Conservation (phyloP, 2,113 vertebrate species). For the Porphyrio hochstetteri region DNA sequence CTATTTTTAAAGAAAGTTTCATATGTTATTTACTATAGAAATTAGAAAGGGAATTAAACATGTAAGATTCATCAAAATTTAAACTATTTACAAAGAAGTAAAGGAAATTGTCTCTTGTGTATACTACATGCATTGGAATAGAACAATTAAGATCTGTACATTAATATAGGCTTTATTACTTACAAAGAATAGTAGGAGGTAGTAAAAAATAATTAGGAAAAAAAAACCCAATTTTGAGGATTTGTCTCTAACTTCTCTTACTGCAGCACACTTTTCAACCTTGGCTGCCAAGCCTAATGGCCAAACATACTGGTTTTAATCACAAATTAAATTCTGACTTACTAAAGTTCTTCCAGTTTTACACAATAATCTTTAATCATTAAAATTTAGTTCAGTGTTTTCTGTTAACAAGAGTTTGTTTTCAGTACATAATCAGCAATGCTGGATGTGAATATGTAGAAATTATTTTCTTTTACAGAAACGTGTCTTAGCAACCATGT, state of each 20-base stretch:
- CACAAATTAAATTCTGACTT: slow-evolving; percentile 30
- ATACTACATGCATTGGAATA: not conserved
- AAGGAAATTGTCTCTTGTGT: not conserved
- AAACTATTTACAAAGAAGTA: not conserved
- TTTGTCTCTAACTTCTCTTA: not conserved
- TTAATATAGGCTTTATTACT: not conserved
- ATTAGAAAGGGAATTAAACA: not conserved
- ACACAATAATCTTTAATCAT: slow-evolving; percentile 7
- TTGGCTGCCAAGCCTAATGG: slow-evolving; percentile 1
- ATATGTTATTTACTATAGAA: not conserved
- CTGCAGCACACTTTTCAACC: not conserved
- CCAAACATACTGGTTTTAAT: slow-evolving; percentile 12
- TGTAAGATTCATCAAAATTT: not conserved
- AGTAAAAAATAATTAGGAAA: slow-evolving; percentile 24
- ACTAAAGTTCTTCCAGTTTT: not conserved
- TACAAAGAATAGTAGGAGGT: not conserved
- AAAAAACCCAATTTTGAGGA: not conserved
- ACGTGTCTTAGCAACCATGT: slow-evolving; percentile 29
- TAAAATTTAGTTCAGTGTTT: not conserved
- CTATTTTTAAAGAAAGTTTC: not conserved
- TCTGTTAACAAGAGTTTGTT: not conserved
- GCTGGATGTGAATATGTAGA: not conserved
- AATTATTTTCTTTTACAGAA: not conserved
- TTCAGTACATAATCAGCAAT: not conserved
- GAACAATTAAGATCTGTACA: not conserved